Evolutionary conservation across 2,797 vertebrate species (phyloP), one percentile per base, ranked within the genome.

Genomic region (Alectoris magna): DNA sequence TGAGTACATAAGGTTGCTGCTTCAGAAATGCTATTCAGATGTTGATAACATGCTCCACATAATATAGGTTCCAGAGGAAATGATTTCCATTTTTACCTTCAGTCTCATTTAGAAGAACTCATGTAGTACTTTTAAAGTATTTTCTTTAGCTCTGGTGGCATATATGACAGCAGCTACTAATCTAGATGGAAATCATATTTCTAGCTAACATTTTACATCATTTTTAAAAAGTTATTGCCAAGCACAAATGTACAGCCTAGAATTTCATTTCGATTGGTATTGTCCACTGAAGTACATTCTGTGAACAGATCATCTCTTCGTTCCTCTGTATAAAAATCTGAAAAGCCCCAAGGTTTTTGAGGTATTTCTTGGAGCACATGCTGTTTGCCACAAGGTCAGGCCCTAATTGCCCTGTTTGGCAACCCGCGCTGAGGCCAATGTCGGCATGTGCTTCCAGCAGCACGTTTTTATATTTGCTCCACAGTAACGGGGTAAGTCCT

Each of bases 121-220:
- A 88, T 63, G 64, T 84, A 90, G 89, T 86, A 56, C 64, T 91
- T 84, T 81, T 73, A 41, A 81, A 78, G 44, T 74, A 16, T n/a
- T 76, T 87, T 72, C 73, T 63, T 66, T 81, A 92, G 59, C 34
- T 68, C 16, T 13, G 67, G 67, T 27, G 53, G 68, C 67, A 92
- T 88, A 90, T 89, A 64, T 56, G 84, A 95, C 85, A 92, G 26
- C 63, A 66, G 27, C 71, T 89, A 43, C 76, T 90, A 88, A 88
- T 46, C 56, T 77, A 82, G 68, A 87, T 69, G 53, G 73, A 88
- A 92, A 90, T 8, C 23, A 91, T 46, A 95, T 93, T 86, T 73
- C 89, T 60, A 79, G 68, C 41, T 62, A 72, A 27, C 23, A 70
- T 82, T 92, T 84, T 31, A 78, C 56, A 86, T 79, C 6, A 1